Base-by-base conservation (phyloP, 1,140 invertebrate genomes). In the Rhynchophorus ferrugineus region DNA sequence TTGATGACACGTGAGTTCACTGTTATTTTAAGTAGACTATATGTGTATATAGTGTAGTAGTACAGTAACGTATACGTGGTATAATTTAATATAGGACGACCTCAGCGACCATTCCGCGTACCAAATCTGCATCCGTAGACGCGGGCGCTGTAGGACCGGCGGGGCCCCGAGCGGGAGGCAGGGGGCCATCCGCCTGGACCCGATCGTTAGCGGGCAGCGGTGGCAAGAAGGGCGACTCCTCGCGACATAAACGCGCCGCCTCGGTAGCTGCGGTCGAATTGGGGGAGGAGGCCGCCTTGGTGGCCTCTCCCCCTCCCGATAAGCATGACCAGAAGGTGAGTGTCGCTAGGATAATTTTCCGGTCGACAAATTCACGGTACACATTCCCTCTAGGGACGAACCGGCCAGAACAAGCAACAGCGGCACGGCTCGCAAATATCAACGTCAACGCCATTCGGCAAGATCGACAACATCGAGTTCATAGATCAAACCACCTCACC, bases 211-310 rank as follows among this genome's bases (percentile, higher is more conserved):
- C 59, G 13, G 29, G 45, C 29, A 47, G 53, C 19, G 36, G 50
- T 41, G 38, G 57, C 21, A 60, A 62, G 20, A 60, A 61, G 41
- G 47, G 64, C 19, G 60, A 59, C 38, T 38, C 54, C 17, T 60
- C 60, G 11, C 11, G 33, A 20, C 52, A 54, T 13, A 47, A 48
- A 43, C 48, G 52, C 21, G 61, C 49, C 54, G 50, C 57, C 11
- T 64, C 63, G 29, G 42, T 54, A 22, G 61, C 60, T 29, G 63
- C 63, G 39, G 65, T 61, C 50, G 67, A 68, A 38, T 54, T 64
- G 39, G 67, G 67, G 61, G 67, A 69, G 64, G 67, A 69, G 58
- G 65, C 64, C 44, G 56, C 61, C 17, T 55, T 54, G 49, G 61
- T 58, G 43, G 53, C 36, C 48, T 57, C 24, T 54, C 58, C 24